Base-by-base conservation (phyloP, 2,888 invertebrate genomes). In the Neoascia interrupta region DNA sequence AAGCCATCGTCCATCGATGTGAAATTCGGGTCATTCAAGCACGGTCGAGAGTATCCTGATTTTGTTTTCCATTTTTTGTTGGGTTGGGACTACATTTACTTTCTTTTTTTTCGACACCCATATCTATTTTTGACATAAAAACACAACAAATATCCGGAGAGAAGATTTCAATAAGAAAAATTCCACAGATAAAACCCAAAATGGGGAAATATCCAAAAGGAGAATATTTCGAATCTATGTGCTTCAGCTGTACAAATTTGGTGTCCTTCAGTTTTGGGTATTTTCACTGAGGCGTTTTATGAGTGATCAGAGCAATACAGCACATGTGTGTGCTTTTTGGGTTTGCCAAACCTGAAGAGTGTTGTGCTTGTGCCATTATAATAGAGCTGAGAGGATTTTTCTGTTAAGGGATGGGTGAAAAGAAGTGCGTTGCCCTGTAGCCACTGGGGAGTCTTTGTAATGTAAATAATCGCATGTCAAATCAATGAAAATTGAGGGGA, bases 1-100 rank as follows among this genome's bases (percentile, higher is more conserved):
- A 43, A 34, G 60, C 21, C 39, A 53, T 58, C 64, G 21, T 63
- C 26, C 41, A 56, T 64, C 72, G 21, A 72, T 68, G 31, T 60
- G 58, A 53, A 72, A 76, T 64, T 13, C 54, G 64, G 76, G 76
- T 76, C 76, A 72, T 54, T 47, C 70, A 64, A 56, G 39, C 64
- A 43, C 58, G 26, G 39, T 70, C 18, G 64, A 64, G 70, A 39
- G 63, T 58, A 76, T 64, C 51, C 70, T 47, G 72, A 54, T 54
- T 72, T 70, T 53, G 26, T 61, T 56, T 56, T 47, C 41, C 31
- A 13, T 28, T 19, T n/a, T n/a, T 28, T n/a, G n/a, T n/a, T n/a
- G n/a, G n/a, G n/a, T n/a, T n/a, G n/a, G n/a, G n/a, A n/a, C n/a
- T n/a, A n/a, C n/a, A n/a, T n/a, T n/a, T n/a, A n/a, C n/a, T n/a